Conservation (phyloP, 2,113 vertebrate genomes). For the Sander vitreus region DNA sequence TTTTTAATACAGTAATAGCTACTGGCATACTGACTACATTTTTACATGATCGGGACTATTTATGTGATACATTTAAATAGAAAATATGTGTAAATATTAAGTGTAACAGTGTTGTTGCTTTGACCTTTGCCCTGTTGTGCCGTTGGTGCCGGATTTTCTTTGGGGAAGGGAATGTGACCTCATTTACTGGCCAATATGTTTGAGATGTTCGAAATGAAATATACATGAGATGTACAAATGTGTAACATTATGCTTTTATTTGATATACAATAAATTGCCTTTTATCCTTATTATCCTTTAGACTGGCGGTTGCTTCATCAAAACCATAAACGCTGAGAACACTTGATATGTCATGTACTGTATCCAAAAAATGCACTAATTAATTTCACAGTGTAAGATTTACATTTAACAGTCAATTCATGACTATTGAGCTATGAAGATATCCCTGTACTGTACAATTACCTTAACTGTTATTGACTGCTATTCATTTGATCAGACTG, state of each 20-base stretch:
- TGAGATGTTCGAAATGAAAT: not conserved
- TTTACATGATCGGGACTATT: not conserved
- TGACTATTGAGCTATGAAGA: not conserved
- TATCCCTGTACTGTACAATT: not conserved
- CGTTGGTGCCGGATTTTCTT: not conserved
- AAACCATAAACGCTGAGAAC: not conserved
- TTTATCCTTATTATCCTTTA: not conserved
- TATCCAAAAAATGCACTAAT: fast-evolving
- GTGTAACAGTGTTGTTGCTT: not conserved
- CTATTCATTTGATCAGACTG: not conserved
- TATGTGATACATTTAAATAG: not conserved
- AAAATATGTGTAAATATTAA: slow-evolving; percentile 2
- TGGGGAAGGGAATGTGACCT: not conserved
- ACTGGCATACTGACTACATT: too few relatives aligned
- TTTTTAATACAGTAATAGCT: too few relatives aligned
- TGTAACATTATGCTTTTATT: slow-evolving; percentile 11
- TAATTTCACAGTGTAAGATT: not conserved
- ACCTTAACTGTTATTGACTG: not conserved
- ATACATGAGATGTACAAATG: slow-evolving; percentile 4
- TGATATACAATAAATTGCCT: not conserved
- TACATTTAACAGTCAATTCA: not conserved
- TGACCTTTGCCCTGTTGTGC: not conserved
- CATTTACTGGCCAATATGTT: not conserved
- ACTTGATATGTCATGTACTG: not conserved
- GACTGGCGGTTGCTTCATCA: not conserved